phyloP scores from a whole-genome alignment of 2,113 vertebrate genomes.

The Pholis gunnellus region DNA sequence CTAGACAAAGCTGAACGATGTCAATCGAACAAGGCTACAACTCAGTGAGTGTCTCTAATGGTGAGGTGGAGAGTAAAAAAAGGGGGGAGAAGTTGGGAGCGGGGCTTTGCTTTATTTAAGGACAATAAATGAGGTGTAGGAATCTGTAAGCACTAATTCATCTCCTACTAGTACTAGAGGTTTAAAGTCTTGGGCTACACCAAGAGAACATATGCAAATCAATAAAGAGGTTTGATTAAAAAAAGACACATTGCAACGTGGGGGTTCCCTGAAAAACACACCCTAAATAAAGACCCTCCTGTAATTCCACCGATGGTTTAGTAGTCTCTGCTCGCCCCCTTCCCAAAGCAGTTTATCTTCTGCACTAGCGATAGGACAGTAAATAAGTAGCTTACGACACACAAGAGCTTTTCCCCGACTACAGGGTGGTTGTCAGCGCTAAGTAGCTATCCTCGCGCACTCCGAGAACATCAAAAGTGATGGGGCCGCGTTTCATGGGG shows the following conservation, averaged over 20 bases:
- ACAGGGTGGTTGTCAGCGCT: slow-evolving; percentile 74
- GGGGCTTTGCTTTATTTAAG: slow-evolving; percentile 19
- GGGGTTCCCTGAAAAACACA: slow-evolving; percentile 28
- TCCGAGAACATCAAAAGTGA: slow-evolving; percentile 75
- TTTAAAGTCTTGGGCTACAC: background rate
- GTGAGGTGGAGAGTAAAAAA: background rate
- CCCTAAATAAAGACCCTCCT: slow-evolving; percentile 41
- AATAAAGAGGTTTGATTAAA: slow-evolving; percentile 22
- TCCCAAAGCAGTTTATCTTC: slow-evolving; percentile 73
- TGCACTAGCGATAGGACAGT: slow-evolving; percentile 63
- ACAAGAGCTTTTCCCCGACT: slow-evolving; percentile 68
- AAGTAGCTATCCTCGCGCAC: slow-evolving; percentile 73
- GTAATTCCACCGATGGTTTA: slow-evolving; percentile 65
- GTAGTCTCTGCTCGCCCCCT: slow-evolving; percentile 53
- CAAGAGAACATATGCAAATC: slow-evolving; percentile 42
- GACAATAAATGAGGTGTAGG: slow-evolving; percentile 30
- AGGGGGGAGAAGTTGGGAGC: background rate
- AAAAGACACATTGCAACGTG: background rate
- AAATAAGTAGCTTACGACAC: slow-evolving; percentile 80
- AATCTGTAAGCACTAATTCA: slow-evolving; percentile 2
- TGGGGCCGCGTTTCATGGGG: slow-evolving; percentile 59
- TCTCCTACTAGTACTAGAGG: background rate
- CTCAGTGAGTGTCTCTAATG: slow-evolving; percentile 11
- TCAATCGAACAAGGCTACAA: slow-evolving; percentile 14
- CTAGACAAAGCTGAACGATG: slow-evolving; percentile 46